phyloP scores from a whole-genome alignment of 2,113 vertebrate genomes.

The Cromileptes altivelis region DNA sequence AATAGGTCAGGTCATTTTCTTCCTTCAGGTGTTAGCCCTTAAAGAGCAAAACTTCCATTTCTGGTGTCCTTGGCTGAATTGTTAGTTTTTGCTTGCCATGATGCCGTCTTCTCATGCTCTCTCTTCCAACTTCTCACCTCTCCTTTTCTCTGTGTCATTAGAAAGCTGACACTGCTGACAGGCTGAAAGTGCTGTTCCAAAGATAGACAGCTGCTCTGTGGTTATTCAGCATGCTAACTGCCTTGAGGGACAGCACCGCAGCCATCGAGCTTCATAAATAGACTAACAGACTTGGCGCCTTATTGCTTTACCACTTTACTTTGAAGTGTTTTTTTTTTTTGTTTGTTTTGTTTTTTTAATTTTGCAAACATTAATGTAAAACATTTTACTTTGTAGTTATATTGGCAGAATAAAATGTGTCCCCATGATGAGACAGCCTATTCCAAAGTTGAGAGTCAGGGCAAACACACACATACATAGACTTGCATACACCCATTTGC shows the following conservation, averaged over 20 bases:
- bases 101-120: not conserved
- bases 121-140: not conserved
- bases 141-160: not conserved
- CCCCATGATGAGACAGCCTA: constrained; percentile 40
- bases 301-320: constrained; percentile 21
- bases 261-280: constrained; percentile 52
- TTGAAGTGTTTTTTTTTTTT: constrained; percentile 46
- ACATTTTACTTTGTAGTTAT: constrained; percentile 61
- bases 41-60: not conserved
- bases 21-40: not conserved
- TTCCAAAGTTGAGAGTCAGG: constrained; percentile 37
- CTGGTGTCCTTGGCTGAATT: not conserved
- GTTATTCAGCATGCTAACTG: constrained; percentile 25
- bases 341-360: too few relatives aligned
- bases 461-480: not conserved
- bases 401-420: constrained; percentile 44
- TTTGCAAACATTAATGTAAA: constrained; percentile 54
- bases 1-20: too few relatives aligned
- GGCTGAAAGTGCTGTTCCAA: constrained; percentile 9
- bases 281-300: not conserved
- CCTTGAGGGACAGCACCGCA: constrained; percentile 1
- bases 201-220: constrained; percentile 40
- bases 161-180: constrained; percentile 22
- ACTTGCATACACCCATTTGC: constrained; percentile 48
- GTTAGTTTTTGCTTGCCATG: not conserved